These are phyloP conservation scores for Percopsis omiscomaycus DNA, from an alignment of 2,797 vertebrate species.

Conservation along the genomic window DNA sequence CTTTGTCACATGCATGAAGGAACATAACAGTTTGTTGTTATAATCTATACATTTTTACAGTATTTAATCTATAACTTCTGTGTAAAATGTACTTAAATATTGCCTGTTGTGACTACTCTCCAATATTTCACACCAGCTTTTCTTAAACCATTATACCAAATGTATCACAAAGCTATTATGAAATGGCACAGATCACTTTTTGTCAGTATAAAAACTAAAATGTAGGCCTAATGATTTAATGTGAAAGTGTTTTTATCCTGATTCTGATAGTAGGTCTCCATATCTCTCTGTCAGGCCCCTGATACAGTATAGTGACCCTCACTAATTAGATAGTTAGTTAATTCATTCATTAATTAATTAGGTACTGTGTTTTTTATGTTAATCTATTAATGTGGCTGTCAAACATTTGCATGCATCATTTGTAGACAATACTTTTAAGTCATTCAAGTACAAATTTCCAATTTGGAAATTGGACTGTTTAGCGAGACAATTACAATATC, in stretches of 20 bases:
- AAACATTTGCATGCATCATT: conserved; percentile 53
- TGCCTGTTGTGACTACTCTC: conserved; percentile 54
- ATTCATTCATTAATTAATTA: conserved; percentile 33
- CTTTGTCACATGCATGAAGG: conserved; percentile 46
- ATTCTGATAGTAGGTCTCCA: conserved; percentile 16
- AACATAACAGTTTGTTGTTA: conserved; percentile 39
- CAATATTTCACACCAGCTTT: conserved; percentile 53
- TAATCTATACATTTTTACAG: conserved; percentile 52
- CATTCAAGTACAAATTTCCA: conserved; percentile 11
- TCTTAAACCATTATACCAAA: conserved; percentile 25
- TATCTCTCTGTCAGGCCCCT: background rate
- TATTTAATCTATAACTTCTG: conserved; percentile 65
- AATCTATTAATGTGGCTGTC: conserved; percentile 14
- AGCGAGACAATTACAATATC: conserved; percentile 28
- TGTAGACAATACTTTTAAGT: conserved; percentile 21
- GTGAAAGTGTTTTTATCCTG: conserved; percentile 11
- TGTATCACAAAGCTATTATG: conserved; percentile 41
- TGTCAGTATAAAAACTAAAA: conserved; percentile 23
- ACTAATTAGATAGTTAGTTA: background rate
- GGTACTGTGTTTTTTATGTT: conserved; percentile 20
- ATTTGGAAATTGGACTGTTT: conserved; percentile 1
- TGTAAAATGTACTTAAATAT: conserved; percentile 62
- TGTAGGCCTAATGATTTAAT: no score
- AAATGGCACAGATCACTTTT: conserved; percentile 22
- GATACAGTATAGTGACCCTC: no score